Conservation (phyloP, 2,888 invertebrate species). For the Erebia aethiops region DNA sequence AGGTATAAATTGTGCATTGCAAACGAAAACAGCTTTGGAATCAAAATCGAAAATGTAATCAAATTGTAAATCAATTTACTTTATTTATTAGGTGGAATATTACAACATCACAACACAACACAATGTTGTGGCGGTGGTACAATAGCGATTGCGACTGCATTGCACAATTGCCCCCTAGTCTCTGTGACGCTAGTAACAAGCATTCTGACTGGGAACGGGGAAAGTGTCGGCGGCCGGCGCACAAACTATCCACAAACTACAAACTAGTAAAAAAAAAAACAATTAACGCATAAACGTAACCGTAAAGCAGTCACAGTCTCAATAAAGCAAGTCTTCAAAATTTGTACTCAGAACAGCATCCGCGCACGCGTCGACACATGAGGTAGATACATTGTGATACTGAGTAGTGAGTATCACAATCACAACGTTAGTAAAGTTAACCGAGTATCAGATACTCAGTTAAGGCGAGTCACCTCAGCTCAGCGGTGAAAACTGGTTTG, state of each 20-base stretch:
- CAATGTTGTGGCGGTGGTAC: not conserved
- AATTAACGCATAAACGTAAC: not conserved
- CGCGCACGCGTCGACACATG: not conserved
- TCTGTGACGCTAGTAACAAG: no score
- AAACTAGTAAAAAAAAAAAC: not conserved
- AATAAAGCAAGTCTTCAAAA: slow-evolving; percentile 3
- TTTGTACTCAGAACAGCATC: slow-evolving; percentile 5
- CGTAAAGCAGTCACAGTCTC: not conserved
- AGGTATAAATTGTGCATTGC: not conserved
- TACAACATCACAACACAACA: not conserved
- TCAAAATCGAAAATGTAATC: no score
- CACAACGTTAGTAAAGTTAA: no score
- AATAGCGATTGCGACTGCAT: not conserved
- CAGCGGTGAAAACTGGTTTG: no score
- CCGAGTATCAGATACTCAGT: no score
- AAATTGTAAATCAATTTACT: no score
- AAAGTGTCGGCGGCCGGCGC: not conserved
- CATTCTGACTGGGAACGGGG: not conserved
- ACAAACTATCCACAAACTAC: not conserved
- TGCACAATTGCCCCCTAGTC: not conserved
- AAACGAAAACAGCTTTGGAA: not conserved
- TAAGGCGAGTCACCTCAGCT: no score
- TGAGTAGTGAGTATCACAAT: no score
- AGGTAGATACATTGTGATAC: no score
- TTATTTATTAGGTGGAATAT: no score